A percentile compares a stretch with the other conserved stretches of the same genome.
Conservation (phyloP, 2,113 vertebrate species). For the Phrynocephalus versicolor region DNA sequence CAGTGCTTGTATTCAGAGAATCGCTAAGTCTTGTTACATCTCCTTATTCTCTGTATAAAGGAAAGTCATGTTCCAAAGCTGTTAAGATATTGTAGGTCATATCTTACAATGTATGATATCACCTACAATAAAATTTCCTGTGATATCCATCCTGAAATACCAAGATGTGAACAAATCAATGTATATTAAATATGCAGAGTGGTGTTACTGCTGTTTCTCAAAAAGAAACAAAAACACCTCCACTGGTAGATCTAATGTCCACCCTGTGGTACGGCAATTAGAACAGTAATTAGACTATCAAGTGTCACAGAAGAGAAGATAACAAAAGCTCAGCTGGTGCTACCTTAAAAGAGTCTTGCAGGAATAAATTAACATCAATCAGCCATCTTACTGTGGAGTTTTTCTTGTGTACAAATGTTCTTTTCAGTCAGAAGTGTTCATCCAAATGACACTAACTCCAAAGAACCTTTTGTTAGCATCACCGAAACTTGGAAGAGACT, state of each 20-base stretch:
- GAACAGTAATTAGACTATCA: constrained; percentile 14
- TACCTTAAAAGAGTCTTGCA: neutral
- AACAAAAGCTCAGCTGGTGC: neutral
- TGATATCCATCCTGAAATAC: too few species aligned
- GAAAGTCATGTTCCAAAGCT: too few species aligned
- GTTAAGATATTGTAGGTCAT: too few species aligned
- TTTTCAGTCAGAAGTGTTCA: fast-evolving
- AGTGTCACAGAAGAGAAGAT: constrained; percentile 20
- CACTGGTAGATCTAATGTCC: neutral
- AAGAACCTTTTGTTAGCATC: fast-evolving
- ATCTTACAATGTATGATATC: too few species aligned
- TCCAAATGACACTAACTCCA: fast-evolving
- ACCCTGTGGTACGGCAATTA: neutral
- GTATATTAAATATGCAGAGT: neutral
- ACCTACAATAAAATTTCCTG: too few species aligned
- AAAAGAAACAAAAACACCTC: neutral
- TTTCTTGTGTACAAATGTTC: neutral
- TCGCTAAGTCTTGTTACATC: too few species aligned
- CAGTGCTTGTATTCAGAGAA: too few species aligned
- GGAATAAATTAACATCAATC: neutral
- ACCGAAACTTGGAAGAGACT: neutral
- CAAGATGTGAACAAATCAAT: too few species aligned
- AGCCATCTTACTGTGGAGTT: neutral
- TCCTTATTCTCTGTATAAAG: too few species aligned
- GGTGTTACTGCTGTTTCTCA: too few species aligned